A percentile compares a stretch with the other conserved stretches of the same genome.
Conservation (phyloP, 1,140 invertebrate species). For the Ips nitidus region DNA sequence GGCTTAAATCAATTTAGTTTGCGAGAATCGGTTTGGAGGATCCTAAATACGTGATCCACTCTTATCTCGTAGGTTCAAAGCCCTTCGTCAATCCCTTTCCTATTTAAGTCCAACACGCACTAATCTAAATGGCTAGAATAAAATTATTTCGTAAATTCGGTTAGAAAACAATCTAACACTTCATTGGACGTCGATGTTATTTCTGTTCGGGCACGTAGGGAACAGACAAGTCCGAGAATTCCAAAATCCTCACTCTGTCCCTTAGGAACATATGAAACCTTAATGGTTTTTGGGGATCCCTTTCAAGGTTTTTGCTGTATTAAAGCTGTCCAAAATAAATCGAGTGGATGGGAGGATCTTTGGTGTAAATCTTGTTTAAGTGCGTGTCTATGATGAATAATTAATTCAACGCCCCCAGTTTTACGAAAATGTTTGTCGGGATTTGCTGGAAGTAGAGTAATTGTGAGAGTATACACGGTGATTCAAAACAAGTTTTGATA, state of each 20-base stretch:
- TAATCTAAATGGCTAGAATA: not conserved
- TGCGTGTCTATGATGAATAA: not conserved
- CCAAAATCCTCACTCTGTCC: conserved; percentile 17
- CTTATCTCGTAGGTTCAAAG: not conserved
- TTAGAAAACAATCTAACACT: conserved; percentile 10
- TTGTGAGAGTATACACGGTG: no score
- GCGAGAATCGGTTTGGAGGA: no score
- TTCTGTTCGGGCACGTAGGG: conserved; percentile 8
- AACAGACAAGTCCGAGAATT: conserved; percentile 7
- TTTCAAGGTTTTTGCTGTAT: conserved; percentile 8
- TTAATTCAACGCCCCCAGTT: not conserved
- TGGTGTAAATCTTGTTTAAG: conserved; percentile 6
- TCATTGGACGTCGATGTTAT: conserved; percentile 7
- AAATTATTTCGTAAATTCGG: conserved; percentile 2
- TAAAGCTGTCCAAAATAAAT: conserved; percentile 7
- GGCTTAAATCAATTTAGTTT: no score
- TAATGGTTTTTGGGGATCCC: conserved; percentile 18
- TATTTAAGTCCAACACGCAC: not conserved
- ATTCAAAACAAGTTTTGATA: no score
- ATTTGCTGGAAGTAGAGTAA: no score
- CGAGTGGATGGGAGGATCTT: conserved; percentile 6
- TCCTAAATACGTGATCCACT: not conserved
- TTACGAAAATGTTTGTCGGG: no score
- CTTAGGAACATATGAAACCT: conserved; percentile 22
- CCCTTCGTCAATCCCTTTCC: not conserved